phyloP scores from a whole-genome alignment of 2,113 vertebrate genomes.

The Raja brachyura region DNA sequence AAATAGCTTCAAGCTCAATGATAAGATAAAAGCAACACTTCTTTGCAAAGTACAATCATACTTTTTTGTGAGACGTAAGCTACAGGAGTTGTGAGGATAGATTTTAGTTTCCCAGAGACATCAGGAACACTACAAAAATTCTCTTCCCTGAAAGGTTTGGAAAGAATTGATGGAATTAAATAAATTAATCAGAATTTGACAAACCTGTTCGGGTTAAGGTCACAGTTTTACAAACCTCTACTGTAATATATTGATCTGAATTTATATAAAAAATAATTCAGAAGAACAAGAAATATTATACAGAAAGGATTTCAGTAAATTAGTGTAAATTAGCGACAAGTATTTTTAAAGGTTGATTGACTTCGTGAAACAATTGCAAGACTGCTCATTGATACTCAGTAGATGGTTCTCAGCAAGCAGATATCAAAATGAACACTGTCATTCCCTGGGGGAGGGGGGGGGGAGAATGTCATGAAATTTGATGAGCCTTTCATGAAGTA shows the following conservation, averaged over 20 bases:
- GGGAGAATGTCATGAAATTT: neutral
- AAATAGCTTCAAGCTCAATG: neutral
- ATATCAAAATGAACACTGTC: neutral
- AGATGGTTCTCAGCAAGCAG: slow-evolving; percentile 10
- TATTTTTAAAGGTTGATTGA: neutral
- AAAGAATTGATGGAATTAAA: neutral
- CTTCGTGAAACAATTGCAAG: neutral
- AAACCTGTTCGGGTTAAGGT: neutral
- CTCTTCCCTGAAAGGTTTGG: no score
- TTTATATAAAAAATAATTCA: neutral
- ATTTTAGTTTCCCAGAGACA: neutral
- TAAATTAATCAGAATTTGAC: neutral
- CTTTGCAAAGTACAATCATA: neutral
- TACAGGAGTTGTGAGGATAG: neutral
- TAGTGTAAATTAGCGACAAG: neutral
- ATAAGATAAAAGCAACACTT: neutral
- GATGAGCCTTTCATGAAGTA: neutral
- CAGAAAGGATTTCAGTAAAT: slow-evolving; percentile 3
- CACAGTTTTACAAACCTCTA: neutral
- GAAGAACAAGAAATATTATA: neutral
- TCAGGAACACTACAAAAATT: neutral
- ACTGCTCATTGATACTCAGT: neutral
- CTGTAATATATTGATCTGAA: neutral
- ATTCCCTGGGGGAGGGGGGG: neutral
- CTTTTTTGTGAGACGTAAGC: neutral